Evolutionary conservation across 2,797 vertebrate species (phyloP), one percentile per base, ranked within the genome.

Genomic region (Lagodon rhomboides): DNA sequence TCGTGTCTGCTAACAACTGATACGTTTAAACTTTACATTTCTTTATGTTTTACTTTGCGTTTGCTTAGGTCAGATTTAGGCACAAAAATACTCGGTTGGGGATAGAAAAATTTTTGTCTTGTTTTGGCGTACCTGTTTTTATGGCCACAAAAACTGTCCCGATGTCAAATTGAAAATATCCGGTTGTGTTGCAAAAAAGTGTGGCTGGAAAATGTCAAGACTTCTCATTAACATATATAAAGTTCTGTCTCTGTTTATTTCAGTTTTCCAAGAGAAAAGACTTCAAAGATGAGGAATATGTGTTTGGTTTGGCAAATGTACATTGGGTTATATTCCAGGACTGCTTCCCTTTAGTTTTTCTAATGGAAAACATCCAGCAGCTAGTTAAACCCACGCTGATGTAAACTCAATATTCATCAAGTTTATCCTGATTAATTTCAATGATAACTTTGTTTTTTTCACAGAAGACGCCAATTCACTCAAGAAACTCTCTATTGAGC

Each of bases 401-500:
- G 50, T 13, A 73, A 23, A 73, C 30, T n/a, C 13, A 80, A 27
- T 25, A 77, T 51, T 71, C 51, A 75, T n/a, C 55, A 18, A 73
- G 43, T 68, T 55, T 64, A 59, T 83, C 41, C 49, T 89, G 34
- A 88, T 87, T 82, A 65, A 89, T 87, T 86, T 85, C 50, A 83
- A 87, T 87, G 60, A 93, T 85, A 79, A 91, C 84, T 95, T 74
- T 96, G 91, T 95, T 95, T 94, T 86, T 89, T 95, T 93, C 89
- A 89, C 96, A 96, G 96, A 96, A 68, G 93, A 95, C 54, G 91
- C 90, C 92, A 93, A 54, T 92, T 86, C 92, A 86, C 83, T 88
- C 93, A 96, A 96, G 95, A 96, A 95, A 95, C 93, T 95, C 85
- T 95, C 95, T 92, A 85, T 96, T 93, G 95, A 96, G 70, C 93